Evolutionary conservation across 2,113 vertebrate species (phyloP).

Genomic region (Scomber scombrus): DNA sequence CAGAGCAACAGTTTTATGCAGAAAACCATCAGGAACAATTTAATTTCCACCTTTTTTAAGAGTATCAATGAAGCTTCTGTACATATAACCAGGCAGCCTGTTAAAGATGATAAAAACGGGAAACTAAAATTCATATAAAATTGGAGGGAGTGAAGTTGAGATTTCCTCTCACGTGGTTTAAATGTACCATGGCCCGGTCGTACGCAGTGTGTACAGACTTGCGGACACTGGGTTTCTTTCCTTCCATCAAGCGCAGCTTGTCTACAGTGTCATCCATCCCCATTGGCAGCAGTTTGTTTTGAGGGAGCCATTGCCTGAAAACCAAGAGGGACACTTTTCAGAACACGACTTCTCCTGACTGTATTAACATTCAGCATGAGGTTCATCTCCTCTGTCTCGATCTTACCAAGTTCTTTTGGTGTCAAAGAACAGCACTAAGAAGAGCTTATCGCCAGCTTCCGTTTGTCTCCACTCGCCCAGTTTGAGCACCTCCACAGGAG

Average conservation of each 20-base stretch:
- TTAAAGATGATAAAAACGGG: slow-evolving; percentile 47
- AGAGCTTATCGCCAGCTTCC: slow-evolving; percentile 92
- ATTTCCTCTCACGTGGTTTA: slow-evolving; percentile 91
- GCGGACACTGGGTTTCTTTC: slow-evolving; percentile 96
- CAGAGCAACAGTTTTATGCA: slow-evolving; percentile 38
- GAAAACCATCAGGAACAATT: slow-evolving; percentile 48
- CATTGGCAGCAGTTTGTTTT: slow-evolving; percentile 92
- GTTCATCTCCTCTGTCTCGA: slow-evolving; percentile 3
- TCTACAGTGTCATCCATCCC: slow-evolving; percentile 96
- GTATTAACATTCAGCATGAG: slow-evolving; percentile 17
- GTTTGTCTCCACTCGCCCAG: slow-evolving; percentile 91
- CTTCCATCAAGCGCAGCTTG: slow-evolving; percentile 96
- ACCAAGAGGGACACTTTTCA: slow-evolving; percentile 27
- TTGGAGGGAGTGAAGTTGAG: slow-evolving; percentile 90
- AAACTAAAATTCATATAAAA: slow-evolving; percentile 88
- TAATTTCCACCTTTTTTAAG: slow-evolving; percentile 21
- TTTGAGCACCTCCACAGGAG: slow-evolving; percentile 94
- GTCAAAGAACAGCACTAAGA: slow-evolving; percentile 99
- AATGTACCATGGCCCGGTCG: slow-evolving; percentile 94
- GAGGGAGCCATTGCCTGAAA: slow-evolving; percentile 96
- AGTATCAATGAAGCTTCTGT: slow-evolving; percentile 44
- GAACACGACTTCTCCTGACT: not conserved
- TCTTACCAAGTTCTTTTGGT: slow-evolving; percentile 98
- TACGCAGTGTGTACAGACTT: slow-evolving; percentile 98
- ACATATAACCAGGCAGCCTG: slow-evolving; percentile 31